Percentiles rank a stretch among this genome's conserved stretches.
Evolutionary conservation across 2,888 invertebrate genomes (phyloP).

Genomic region (Cerceris ruficornis): DNA sequence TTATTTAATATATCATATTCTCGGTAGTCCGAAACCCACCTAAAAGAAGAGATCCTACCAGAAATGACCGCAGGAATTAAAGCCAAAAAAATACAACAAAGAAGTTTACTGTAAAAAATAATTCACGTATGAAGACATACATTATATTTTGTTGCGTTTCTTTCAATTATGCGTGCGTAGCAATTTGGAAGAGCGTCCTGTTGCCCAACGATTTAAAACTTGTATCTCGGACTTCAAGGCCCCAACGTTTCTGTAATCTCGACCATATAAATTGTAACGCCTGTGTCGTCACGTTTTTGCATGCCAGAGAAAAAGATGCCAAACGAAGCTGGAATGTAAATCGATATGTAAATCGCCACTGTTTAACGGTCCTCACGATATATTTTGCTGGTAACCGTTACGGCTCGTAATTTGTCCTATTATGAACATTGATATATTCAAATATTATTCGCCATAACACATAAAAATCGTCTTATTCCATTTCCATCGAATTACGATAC

Average conservation of each 20-base stretch:
- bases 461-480: no score
- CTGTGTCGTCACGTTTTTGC: slow-evolving; percentile 21
- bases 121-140: not conserved
- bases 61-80: no score
- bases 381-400: not conserved
- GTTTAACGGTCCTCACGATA: slow-evolving; percentile 10
- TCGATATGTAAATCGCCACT: slow-evolving; percentile 19
- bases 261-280: slow-evolving; percentile 12
- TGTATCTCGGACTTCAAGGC: not conserved
- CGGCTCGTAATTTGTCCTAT: no score
- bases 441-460: no score
- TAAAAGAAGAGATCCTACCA: no score
- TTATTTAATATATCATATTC: no score
- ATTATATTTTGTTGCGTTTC: not conserved
- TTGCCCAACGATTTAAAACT: slow-evolving; percentile 17
- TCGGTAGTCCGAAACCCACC: no score
- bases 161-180: slow-evolving; percentile 1
- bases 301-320: not conserved
- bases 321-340: slow-evolving; percentile 19
- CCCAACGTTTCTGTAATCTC: slow-evolving; percentile 8
- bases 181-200: slow-evolving; percentile 3
- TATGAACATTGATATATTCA: no score
- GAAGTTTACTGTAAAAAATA: not conserved
- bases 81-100: not conserved
- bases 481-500: no score